These are phyloP conservation scores for Columba livia DNA, from an alignment of 2,113 vertebrate genomes.

Conservation along the genomic window DNA sequence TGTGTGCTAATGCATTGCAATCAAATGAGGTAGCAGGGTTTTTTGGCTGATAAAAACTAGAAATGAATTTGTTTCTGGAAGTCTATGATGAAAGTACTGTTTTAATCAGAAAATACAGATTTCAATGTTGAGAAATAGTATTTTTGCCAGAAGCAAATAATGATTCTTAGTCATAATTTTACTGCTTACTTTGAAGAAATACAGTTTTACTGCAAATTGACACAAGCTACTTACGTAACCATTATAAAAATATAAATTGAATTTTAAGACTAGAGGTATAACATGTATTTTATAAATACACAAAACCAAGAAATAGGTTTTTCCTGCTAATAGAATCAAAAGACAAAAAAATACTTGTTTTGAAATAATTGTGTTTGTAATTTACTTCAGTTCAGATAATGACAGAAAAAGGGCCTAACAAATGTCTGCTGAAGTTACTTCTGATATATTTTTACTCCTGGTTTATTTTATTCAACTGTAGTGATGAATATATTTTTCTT, in stretches of 20 bases:
- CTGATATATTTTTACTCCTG: not conserved
- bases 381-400: not conserved
- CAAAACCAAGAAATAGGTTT: not conserved
- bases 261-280: not conserved
- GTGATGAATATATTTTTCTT: not conserved
- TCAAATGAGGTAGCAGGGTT: not conserved
- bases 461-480: not conserved
- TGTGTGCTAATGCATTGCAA: not conserved
- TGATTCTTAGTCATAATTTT: not conserved
- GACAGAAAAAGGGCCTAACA: not conserved
- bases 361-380: not conserved
- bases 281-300: not conserved
- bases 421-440: not conserved
- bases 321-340: not conserved
- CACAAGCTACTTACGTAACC: not conserved
- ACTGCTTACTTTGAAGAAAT: not conserved
- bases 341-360: not conserved
- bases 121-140: not conserved
- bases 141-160: not conserved
- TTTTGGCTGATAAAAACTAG: not conserved
- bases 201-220: not conserved
- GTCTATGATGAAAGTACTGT: not conserved
- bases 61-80: not conserved
- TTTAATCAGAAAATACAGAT: not conserved
- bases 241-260: not conserved